Percentiles rank a stretch among this genome's conserved stretches.
phyloP scores from a whole-genome alignment of 2,797 vertebrate species.

The Semaprochilodus insignis region DNA sequence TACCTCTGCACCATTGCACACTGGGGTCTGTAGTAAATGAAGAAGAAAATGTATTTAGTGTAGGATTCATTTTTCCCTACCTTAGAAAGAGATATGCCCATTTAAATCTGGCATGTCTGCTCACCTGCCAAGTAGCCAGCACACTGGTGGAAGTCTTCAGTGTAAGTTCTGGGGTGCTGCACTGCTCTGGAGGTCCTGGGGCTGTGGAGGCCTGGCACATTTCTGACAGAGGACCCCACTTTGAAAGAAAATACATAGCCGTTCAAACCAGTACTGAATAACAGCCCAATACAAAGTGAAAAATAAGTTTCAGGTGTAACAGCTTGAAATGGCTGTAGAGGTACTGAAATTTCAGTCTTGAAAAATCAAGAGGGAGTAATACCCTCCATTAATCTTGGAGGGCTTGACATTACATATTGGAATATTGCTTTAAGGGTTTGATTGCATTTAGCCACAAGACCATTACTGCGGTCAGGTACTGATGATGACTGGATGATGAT shows the following conservation, averaged over 20 bases:
- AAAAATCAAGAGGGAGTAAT: no score
- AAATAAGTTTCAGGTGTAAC: background rate
- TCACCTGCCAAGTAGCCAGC: slow-evolving; percentile 79
- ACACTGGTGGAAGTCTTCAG: slow-evolving; percentile 76
- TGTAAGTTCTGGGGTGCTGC: slow-evolving; percentile 71
- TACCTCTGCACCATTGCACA: slow-evolving; percentile 77
- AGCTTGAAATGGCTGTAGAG: background rate
- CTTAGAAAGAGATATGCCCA: background rate
- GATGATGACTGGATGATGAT: no score
- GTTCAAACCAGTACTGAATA: background rate
- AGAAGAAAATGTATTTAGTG: background rate
- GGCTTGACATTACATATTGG: no score
- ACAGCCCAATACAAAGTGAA: background rate
- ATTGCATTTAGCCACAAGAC: no score
- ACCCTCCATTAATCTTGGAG: no score
- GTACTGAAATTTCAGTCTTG: no score
- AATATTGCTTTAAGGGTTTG: no score
- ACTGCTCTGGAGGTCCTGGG: slow-evolving; percentile 77
- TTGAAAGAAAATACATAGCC: slow-evolving; percentile 32
- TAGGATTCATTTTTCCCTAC: background rate
- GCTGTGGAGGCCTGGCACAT: slow-evolving; percentile 75
- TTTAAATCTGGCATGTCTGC: slow-evolving; percentile 24
- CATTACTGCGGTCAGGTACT: no score
- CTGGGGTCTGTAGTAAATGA: slow-evolving; percentile 67
- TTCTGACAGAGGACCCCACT: slow-evolving; percentile 77